Base-by-base conservation (phyloP, 2,888 invertebrate genomes). In the Myopa tessellatipennis region DNA sequence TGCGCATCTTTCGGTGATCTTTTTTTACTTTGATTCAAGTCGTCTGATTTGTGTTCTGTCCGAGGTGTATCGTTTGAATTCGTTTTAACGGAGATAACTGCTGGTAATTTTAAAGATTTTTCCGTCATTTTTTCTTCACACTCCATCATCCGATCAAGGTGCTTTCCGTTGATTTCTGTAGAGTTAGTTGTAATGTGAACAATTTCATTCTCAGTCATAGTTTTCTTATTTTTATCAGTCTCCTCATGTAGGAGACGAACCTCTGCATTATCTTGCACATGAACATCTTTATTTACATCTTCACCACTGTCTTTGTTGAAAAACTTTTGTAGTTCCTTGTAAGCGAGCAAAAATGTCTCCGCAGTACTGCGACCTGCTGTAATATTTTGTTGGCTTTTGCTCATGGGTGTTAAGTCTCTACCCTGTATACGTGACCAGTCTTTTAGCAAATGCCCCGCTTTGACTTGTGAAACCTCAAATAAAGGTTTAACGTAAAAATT, bases 361-460 rank as follows among this genome's bases (percentile, higher is more conserved):
- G 76, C 40, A 0, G 52, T 79, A 1, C 67, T 78, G 0, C 60
- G 50, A 1, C 8, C 38, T n/a, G 26, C 40, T 58, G 7, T 36
- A 36, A 40, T 26, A 8, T 7, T 67, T 69, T 75, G 52, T 0
- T 10, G 38, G 58, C 76, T 82, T 4, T 55, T 78, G 4, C 72
- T 74, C 60, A 80, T 81, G 1, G 93, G 93, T 74, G 92, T 92
- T 14, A 84, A 82, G 71, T 93, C 93, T 77, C 94, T 89, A 0
- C 94, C 93, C 5, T 92, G 92, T 83, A 94, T 93, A 69, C 89
- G 84, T 38, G 89, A 86, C 92, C 93, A 93, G 83, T 92, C 90
- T 87, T 90, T 92, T n/a, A 94, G 85, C 75, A 93, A 88, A 84
- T 88, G 87, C 36, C 92, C 91, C 58, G 89, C 86, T 81, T 87